Percentiles rank a stretch among this genome's conserved stretches.
These are phyloP conservation scores for Drosophila ironensis DNA, from an alignment of 1,140 invertebrate genomes.

Conservation along the genomic window DNA sequence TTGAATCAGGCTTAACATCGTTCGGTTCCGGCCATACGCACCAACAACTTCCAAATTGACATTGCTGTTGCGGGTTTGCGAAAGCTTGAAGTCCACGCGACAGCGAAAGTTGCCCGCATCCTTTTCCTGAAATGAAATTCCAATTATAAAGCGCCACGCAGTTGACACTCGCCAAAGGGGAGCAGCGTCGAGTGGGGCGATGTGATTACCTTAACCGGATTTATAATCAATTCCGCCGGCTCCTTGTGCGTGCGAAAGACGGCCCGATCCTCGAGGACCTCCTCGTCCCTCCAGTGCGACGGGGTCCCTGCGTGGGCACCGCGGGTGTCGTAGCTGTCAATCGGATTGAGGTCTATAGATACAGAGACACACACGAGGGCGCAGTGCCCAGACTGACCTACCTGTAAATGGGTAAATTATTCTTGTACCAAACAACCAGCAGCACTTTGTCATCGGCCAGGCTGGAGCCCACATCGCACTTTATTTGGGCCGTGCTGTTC, in stretches of 20 bases:
- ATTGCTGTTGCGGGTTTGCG: constrained; percentile 90
- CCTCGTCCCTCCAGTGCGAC: constrained; percentile 83
- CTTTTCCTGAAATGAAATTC: constrained; percentile 83
- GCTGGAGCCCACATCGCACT: constrained; percentile 84
- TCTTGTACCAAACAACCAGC: constrained; percentile 85
- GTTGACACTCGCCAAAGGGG: constrained; percentile 38
- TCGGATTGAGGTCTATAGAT: constrained; percentile 10
- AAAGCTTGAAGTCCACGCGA: constrained; percentile 90
- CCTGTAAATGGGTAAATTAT: constrained; percentile 85
- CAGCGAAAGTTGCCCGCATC: constrained; percentile 90
- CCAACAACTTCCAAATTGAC: constrained; percentile 91
- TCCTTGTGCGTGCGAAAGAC: constrained; percentile 84
- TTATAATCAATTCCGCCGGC: constrained; percentile 83
- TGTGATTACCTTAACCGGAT: constrained; percentile 74
- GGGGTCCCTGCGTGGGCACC: constrained; percentile 82
- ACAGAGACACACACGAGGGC: neutral
- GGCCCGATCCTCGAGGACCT: constrained; percentile 83
- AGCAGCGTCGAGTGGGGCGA: neutral
- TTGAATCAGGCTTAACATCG: constrained; percentile 11
- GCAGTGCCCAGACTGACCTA: constrained; percentile 48
- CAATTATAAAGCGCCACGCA: constrained; percentile 65
- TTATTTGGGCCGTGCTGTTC: constrained; percentile 84
- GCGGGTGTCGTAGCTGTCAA: constrained; percentile 82
- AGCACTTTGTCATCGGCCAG: constrained; percentile 83
- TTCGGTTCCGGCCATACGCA: constrained; percentile 83